Percentiles rank a stretch among this genome's conserved stretches.
Conservation (phyloP, 2,888 invertebrate genomes). For the Drosophila macrospina region DNA sequence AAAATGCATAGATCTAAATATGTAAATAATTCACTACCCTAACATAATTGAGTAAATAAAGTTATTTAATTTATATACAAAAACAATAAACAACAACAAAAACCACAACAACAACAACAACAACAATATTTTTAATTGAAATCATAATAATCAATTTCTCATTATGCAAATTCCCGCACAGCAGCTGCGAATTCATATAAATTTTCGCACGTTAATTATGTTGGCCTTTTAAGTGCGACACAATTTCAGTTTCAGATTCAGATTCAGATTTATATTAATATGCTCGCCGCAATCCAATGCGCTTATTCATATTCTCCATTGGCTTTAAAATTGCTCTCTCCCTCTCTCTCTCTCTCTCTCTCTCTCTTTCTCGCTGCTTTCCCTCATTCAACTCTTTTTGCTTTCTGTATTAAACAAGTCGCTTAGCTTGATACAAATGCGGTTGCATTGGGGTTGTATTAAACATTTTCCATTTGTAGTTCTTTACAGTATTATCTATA, state of each 20-base stretch:
- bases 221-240: conserved; percentile 42
- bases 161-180: conserved; percentile 66
- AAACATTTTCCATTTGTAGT: background rate
- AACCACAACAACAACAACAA: too few species aligned
- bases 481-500: too few species aligned
- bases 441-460: background rate
- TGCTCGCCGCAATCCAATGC: conserved; percentile 6
- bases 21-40: conserved; percentile 72
- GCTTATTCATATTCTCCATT: conserved; percentile 6
- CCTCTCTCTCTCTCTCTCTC: background rate
- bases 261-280: conserved; percentile 22
- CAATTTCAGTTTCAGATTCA: conserved; percentile 42
- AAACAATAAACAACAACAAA: conserved; percentile 18
- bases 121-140: conserved; percentile 18
- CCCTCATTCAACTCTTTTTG: background rate
- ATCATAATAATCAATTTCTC: conserved; percentile 70
- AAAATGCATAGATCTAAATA: conserved; percentile 39
- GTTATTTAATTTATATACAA: conserved; percentile 79
- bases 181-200: conserved; percentile 60
- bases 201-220: conserved; percentile 74
- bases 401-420: background rate
- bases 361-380: background rate
- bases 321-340: conserved; percentile 12
- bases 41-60: conserved; percentile 77
- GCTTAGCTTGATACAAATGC: background rate